Evolutionary conservation across 2,888 invertebrate species (phyloP).

Genomic region (Rapana venosa): DNA sequence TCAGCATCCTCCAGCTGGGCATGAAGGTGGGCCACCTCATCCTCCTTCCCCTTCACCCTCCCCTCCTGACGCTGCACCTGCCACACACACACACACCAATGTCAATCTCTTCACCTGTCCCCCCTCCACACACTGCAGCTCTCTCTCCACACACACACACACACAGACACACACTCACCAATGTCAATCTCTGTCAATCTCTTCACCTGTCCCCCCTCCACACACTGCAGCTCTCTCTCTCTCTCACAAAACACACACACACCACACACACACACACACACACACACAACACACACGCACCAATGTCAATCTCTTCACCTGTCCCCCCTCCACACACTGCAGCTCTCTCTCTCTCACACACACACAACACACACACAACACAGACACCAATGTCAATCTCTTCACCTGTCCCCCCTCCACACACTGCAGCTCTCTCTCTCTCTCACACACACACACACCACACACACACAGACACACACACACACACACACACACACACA

Average conservation of each 20-base stretch:
- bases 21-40: constrained; percentile 63
- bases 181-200: too few relatives aligned
- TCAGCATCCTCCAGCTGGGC: constrained; percentile 67
- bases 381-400: too few relatives aligned
- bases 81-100: neutral
- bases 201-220: neutral
- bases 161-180: neutral
- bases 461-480: too few relatives aligned
- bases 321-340: too few relatives aligned
- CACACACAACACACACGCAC: neutral
- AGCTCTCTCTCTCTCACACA: too few relatives aligned
- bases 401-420: too few relatives aligned
- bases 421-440: too few relatives aligned
- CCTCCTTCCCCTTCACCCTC: constrained; percentile 65
- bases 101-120: neutral
- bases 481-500: too few relatives aligned
- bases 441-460: too few relatives aligned
- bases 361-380: too few relatives aligned
- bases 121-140: neutral
- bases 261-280: constrained; percentile 10
- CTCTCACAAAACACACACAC: neutral
- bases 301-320: too few relatives aligned
- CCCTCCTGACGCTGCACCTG: constrained; percentile 69
- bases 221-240: too few relatives aligned
- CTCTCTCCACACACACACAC: neutral